Percentiles rank a stretch among this genome's conserved stretches.
Conservation (phyloP, 2,113 vertebrate species). For the Leiothrix lutea region DNA sequence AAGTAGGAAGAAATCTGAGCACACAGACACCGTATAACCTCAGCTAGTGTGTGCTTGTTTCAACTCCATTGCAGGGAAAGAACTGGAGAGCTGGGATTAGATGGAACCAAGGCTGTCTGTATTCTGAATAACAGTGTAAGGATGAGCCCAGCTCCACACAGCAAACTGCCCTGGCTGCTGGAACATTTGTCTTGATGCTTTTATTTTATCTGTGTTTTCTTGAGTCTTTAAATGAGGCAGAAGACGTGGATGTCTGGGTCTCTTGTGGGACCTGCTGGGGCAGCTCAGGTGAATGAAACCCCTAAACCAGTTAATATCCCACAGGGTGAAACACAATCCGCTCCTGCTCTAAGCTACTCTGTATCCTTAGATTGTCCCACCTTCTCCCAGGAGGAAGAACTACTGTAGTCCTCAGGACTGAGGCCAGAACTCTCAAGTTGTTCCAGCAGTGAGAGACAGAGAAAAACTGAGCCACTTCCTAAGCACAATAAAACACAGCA, state of each 20-base stretch:
- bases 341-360: background rate
- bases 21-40: rapidly evolving
- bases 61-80: rapidly evolving
- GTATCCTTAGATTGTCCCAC: background rate
- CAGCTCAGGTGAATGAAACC: background rate
- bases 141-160: background rate
- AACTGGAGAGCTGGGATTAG: background rate
- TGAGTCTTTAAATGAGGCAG: background rate
- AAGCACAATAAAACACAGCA: background rate
- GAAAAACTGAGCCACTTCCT: background rate
- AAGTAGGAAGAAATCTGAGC: background rate
- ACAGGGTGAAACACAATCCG: rapidly evolving
- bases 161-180: background rate
- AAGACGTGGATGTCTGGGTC: background rate
- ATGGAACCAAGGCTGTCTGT: background rate
- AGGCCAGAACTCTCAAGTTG: background rate
- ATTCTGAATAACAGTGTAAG: background rate
- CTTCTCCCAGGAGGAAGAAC: background rate
- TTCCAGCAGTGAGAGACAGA: background rate
- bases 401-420: background rate
- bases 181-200: background rate
- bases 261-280: rapidly evolving
- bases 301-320: background rate
- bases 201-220: background rate
- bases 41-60: background rate